These are phyloP conservation scores for Caloenas nicobarica DNA, from an alignment of 2,113 vertebrate species.

Conservation along the genomic window DNA sequence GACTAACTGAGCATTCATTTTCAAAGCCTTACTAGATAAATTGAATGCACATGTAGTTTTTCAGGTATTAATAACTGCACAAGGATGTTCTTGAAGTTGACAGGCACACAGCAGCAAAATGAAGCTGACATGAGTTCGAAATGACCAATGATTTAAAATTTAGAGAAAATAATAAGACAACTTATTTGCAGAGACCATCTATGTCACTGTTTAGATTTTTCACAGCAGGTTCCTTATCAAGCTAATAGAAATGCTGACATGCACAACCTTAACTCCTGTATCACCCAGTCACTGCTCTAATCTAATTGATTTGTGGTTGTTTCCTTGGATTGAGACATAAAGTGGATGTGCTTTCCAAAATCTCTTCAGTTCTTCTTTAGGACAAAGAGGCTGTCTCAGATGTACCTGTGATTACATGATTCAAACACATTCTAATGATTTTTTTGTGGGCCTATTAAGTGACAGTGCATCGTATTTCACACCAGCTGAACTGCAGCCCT, in stretches of 20 bases:
- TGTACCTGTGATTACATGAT: conserved; percentile 1
- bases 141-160: conserved; percentile 38
- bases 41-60: neutral
- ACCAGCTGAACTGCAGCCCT: neutral
- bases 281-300: conserved; percentile 12
- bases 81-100: conserved; percentile 10
- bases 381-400: conserved; percentile 39
- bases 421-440: neutral
- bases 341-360: conserved; percentile 31
- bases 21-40: neutral
- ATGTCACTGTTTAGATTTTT: neutral
- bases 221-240: conserved; percentile 47
- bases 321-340: conserved; percentile 51
- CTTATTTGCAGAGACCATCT: conserved; percentile 1
- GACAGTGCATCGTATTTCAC: neutral
- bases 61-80: conserved; percentile 2
- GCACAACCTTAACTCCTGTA: conserved; percentile 31
- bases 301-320: conserved; percentile 60
- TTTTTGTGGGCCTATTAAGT: neutral
- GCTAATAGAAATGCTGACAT: conserved; percentile 46
- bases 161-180: conserved; percentile 29
- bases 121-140: conserved; percentile 4
- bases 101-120: neutral
- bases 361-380: conserved; percentile 4
- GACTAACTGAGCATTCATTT: neutral